These are phyloP conservation scores for Perdita meconis DNA, from an alignment of 2,888 invertebrate species.

Conservation along the genomic window DNA sequence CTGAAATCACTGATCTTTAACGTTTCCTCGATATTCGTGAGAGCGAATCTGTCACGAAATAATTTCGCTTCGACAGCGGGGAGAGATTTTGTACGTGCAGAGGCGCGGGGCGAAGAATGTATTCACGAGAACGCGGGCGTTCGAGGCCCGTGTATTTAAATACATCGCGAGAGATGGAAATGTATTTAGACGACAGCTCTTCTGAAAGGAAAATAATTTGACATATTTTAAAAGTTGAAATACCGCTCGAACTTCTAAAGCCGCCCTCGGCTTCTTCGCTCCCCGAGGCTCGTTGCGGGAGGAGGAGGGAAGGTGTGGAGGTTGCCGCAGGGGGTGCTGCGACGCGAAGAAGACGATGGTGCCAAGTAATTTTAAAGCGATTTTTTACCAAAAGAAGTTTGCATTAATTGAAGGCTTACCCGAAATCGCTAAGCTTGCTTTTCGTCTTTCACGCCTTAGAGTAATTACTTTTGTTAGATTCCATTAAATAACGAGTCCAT, in stretches of 20 bases:
- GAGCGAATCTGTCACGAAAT: conserved; percentile 34
- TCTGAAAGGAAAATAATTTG: conserved; percentile 82
- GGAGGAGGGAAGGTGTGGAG: conserved; percentile 59
- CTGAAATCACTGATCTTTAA: conserved; percentile 17
- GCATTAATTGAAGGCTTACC: conserved; percentile 78
- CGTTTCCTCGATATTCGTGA: conserved; percentile 24
- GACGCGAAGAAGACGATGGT: conserved; percentile 57
- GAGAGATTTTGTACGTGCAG: conserved; percentile 10
- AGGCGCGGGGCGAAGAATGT: conserved; percentile 7
- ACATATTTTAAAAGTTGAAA: conserved; percentile 83
- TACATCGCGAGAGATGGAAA: conserved; percentile 75
- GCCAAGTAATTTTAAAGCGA: conserved; percentile 78
- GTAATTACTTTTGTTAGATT: conserved; percentile 3
- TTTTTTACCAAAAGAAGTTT: conserved; percentile 78
- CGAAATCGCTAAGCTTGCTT: conserved; percentile 47
- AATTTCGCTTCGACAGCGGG: conserved; percentile 42
- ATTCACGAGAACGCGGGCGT: conserved; percentile 40
- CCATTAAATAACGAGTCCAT: background rate
- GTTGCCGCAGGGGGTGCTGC: conserved; percentile 42
- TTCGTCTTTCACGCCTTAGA: background rate
- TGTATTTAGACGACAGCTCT: conserved; percentile 76
- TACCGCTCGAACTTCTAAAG: conserved; percentile 79
- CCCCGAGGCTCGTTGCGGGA: conserved; percentile 63
- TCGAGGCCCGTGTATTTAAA: conserved; percentile 74
- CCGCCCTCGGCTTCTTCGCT: conserved; percentile 67